phyloP scores from a whole-genome alignment of 2,797 vertebrate genomes.

The Sebastes goodei region DNA sequence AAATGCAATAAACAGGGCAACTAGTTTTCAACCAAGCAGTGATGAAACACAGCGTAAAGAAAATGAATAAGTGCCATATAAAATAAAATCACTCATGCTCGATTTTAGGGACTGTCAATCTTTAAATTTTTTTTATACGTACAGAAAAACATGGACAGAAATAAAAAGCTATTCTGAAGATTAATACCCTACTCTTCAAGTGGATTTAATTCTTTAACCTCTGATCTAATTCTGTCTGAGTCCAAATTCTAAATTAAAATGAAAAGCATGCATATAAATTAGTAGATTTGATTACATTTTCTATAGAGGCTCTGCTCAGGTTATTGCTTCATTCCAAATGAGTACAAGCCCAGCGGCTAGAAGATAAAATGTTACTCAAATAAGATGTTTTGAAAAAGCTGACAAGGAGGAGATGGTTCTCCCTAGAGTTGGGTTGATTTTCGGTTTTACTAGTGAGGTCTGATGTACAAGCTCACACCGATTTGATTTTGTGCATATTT shows the following conservation, averaged over 20 bases:
- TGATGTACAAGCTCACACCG: background rate
- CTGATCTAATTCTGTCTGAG: conserved; percentile 25
- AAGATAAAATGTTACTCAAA: conserved; percentile 24
- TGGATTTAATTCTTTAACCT: background rate
- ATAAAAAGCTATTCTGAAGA: background rate
- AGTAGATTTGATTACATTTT: conserved; percentile 28
- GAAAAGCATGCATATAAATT: conserved; percentile 22
- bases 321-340: conserved; percentile 34
- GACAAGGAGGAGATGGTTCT: background rate
- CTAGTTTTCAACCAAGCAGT: conserved; percentile 22
- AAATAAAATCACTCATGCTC: conserved; percentile 11
- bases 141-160: background rate
- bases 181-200: background rate
- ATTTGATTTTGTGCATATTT: background rate
- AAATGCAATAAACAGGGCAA: conserved; percentile 32
- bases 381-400: conserved; percentile 17
- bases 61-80: background rate
- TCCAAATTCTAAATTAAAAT: conserved; percentile 24
- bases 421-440: background rate
- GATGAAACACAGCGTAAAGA: conserved; percentile 38
- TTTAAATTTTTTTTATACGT: background rate
- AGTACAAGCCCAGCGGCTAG: background rate
- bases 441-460: accelerated
- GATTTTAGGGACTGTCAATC: conserved; percentile 30
- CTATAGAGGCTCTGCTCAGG: conserved; percentile 10